phyloP scores from a whole-genome alignment of 2,888 invertebrate genomes.

The Nemapogon koenigi region DNA sequence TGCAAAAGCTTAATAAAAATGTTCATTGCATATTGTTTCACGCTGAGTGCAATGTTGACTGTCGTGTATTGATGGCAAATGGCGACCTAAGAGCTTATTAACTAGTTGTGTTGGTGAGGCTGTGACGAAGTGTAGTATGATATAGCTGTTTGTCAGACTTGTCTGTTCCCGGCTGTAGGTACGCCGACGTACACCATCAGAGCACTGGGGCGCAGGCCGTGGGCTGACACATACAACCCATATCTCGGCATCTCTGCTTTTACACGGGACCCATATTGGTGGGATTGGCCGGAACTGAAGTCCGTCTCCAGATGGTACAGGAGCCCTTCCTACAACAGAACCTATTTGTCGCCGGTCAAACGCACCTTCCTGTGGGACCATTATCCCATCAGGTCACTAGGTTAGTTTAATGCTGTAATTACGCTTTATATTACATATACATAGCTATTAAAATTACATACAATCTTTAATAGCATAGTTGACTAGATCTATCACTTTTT shows the following conservation, averaged over 20 bases:
- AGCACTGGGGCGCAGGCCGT: constrained; percentile 63
- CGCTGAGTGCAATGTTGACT: no score
- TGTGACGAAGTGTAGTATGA: constrained; percentile 9
- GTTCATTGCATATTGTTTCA: no score
- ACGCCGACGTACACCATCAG: constrained; percentile 76
- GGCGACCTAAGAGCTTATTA: no score
- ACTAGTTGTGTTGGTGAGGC: no score
- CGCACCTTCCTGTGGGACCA: constrained; percentile 90
- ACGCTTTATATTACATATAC: background rate
- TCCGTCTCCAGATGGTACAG: constrained; percentile 77
- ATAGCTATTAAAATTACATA: no score
- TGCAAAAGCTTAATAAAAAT: no score
- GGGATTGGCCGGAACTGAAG: constrained; percentile 80
- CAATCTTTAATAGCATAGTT: no score
- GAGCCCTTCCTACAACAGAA: constrained; percentile 80
- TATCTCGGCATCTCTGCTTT: constrained; percentile 80
- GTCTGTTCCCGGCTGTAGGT: constrained; percentile 49
- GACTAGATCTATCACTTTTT: background rate
- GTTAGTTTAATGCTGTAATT: constrained; percentile 67
- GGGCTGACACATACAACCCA: constrained; percentile 78
- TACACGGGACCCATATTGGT: constrained; percentile 91
- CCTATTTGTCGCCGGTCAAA: constrained; percentile 90
- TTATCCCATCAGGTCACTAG: constrained; percentile 89
- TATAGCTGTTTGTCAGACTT: constrained; percentile 37
- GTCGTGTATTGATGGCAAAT: no score